Base-by-base conservation (phyloP, 2,113 vertebrate genomes). In the Formicarius rufipectus region DNA sequence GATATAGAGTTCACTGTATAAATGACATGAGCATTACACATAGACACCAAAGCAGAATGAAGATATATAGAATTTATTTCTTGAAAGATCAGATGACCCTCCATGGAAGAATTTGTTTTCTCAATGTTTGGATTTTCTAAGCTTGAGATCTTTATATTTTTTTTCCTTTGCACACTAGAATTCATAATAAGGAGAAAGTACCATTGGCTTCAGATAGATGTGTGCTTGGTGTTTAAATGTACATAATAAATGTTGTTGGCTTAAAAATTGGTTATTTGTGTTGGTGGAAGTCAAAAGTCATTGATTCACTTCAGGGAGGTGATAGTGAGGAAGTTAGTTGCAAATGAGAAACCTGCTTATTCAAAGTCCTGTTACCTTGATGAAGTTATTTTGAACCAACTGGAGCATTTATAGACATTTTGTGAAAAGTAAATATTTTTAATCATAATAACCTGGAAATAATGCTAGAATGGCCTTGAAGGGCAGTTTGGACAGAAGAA, bases 241-340 rank as follows among this genome's bases (percentile, higher is more conserved):
- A 66, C 10, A 19, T 55, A 82, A 89, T 89, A 83, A 66, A 89
- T 77, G 42, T 82, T 30, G 2, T 58, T 90, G 47, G 35, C 35
- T 93, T 74, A 77, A 95, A 90, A 93, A 62, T 55, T 2, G n/a
- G 73, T 76, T 87, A 84, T 79, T 84, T 92, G 56, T 89, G 35
- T 28, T 75, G 18, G 33, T 60, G 40, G 28, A 87, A 84, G 45
- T 89, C 47, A 82, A 55, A 92, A 91, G 17, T 33, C 33, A 50
- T 45, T 1, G 1, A 74, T 58, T 92, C 39, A 58, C 37, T 71
- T 73, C 31, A 74, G 19, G 12, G 15, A 85, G 72, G 31, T 73
- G 25, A 33, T 63, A 84, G 33, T 69, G 52, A 83, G 59, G 37
- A 92, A 83, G 53, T 67, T 87, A 76, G 40, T 73, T 73, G 33